A percentile compares a stretch with the other conserved stretches of the same genome.
phyloP scores from a whole-genome alignment of 1,140 invertebrate genomes.

The Tetragonula clypearis region DNA sequence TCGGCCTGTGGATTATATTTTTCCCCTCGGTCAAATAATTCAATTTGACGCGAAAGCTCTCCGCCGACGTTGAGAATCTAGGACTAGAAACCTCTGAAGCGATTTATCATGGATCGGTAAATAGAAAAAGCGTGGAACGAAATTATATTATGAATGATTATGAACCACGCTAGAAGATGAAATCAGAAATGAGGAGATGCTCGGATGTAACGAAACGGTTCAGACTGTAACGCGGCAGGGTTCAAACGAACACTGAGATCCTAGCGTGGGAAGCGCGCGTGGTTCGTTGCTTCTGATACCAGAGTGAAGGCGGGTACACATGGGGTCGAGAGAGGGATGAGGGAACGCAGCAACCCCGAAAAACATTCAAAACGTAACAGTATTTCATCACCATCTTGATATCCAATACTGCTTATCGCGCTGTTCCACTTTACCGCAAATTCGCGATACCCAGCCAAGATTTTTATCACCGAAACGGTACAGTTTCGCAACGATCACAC shows the following conservation, averaged over 20 bases:
- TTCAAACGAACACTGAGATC: background rate
- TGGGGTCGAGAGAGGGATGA: background rate
- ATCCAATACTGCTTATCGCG: background rate
- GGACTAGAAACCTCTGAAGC: background rate
- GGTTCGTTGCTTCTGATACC: background rate
- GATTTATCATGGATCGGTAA: background rate
- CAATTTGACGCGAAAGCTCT: no score
- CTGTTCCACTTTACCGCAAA: background rate
- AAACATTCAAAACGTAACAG: constrained; percentile 1
- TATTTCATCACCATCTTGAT: background rate
- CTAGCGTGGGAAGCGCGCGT: background rate
- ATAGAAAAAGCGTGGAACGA: background rate
- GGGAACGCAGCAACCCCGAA: background rate
- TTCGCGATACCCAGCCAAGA: background rate
- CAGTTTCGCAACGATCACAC: background rate
- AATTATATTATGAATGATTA: background rate
- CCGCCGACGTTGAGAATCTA: no score
- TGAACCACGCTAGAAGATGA: background rate
- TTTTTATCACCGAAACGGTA: background rate
- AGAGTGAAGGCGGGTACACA: no score
- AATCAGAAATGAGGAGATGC: background rate
- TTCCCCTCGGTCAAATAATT: no score
- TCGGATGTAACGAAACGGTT: no score
- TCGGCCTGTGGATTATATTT: no score
- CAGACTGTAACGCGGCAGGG: no score